phyloP scores from a whole-genome alignment of 2,113 vertebrate genomes.

The Chlorocebus sabaeus region DNA sequence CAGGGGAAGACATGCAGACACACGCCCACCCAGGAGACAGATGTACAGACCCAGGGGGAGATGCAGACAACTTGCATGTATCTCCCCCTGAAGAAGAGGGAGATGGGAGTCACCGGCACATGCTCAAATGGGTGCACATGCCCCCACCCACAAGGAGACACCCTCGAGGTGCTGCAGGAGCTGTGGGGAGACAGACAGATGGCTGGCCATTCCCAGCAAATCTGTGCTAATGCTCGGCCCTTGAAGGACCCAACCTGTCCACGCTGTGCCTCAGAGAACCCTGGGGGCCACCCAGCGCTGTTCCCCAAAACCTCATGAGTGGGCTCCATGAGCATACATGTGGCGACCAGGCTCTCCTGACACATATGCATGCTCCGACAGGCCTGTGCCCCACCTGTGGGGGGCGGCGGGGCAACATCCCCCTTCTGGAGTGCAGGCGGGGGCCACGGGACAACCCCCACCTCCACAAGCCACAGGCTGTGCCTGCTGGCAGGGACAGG shows the following conservation, averaged over 20 bases:
- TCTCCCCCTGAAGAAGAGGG: no score
- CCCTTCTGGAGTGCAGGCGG: slow-evolving; percentile 5
- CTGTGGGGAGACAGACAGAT: not conserved
- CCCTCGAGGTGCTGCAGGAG: not conserved
- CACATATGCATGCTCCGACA: slow-evolving; percentile 58
- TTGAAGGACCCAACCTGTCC: not conserved
- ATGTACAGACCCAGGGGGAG: not conserved
- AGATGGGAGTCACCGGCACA: not conserved
- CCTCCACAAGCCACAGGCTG: slow-evolving; percentile 43
- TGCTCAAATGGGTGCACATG: not conserved
- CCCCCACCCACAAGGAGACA: not conserved
- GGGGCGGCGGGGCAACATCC: slow-evolving; percentile 41
- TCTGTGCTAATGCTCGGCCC: not conserved
- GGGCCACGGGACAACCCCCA: slow-evolving; percentile 20
- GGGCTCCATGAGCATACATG: not conserved
- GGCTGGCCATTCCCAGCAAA: not conserved
- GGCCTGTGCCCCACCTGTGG: slow-evolving; percentile 58
- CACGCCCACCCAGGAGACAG: not conserved
- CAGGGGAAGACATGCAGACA: not conserved
- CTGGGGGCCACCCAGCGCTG: not conserved
- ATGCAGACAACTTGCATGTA: not conserved
- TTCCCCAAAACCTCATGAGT: not conserved
- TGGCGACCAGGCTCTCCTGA: slow-evolving; percentile 43
- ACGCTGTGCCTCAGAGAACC: not conserved
- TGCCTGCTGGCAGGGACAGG: slow-evolving; percentile 59